Conservation (phyloP, 2,113 vertebrate species). For the Notarius lentiginosus region DNA sequence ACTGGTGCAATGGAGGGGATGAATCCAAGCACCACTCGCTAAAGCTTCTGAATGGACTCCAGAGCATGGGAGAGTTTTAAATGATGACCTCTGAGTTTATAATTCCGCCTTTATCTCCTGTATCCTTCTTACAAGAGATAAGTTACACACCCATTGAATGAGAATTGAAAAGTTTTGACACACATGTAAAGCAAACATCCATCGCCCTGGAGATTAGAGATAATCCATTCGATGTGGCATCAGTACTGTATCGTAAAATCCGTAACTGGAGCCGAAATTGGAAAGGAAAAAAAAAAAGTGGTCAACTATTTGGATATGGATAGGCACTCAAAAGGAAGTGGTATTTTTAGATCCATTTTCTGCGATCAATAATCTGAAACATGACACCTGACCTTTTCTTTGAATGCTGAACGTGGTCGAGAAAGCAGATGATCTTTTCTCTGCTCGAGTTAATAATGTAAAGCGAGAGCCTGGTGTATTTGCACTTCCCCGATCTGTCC, state of each 20-base stretch:
- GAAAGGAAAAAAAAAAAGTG: neutral
- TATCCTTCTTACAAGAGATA: neutral
- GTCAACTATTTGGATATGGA: neutral
- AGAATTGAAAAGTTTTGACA: neutral
- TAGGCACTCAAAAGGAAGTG: neutral
- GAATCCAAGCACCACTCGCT: constrained; percentile 43
- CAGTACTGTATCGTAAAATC: constrained; percentile 8
- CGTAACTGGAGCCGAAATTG: neutral
- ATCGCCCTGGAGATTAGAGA: neutral
- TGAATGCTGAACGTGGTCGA: neutral
- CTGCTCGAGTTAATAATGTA: neutral
- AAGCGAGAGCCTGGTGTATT: neutral
- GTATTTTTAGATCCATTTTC: neutral
- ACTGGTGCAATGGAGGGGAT: constrained; percentile 58
- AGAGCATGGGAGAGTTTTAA: neutral
- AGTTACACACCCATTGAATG: neutral
- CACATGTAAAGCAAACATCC: neutral
- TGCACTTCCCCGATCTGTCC: neutral
- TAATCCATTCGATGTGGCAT: neutral
- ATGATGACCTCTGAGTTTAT: neutral
- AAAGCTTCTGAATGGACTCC: constrained; percentile 5
- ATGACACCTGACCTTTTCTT: neutral
- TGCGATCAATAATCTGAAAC: neutral
- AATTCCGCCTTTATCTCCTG: neutral
- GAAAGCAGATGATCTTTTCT: neutral